Base-by-base conservation (phyloP, 64 coral and sea anemone species). In the Acropora yongei region DNA sequence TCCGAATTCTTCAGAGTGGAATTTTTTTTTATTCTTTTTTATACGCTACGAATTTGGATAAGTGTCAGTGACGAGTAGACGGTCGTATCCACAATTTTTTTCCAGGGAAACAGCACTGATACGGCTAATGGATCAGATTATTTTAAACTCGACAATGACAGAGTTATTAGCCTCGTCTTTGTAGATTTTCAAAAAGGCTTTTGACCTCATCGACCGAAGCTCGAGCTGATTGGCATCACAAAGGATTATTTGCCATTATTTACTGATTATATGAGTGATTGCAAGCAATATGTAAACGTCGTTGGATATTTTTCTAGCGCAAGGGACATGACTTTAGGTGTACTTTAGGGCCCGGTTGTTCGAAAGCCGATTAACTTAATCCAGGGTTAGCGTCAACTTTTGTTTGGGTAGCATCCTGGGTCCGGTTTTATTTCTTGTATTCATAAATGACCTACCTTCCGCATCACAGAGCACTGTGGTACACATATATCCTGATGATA, bases 361-460 rank as follows among this genome's bases (percentile, higher is more conserved):
- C 30, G 30, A 30, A 30, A 30, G 30, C 30, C 30, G 30, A 30
- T 30, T 30, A 30, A 30, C 30, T 30, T 30, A 30, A 30, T 30
- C 30, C 30, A 30, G 30, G 30, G 30, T 0, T 30, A 30, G 30
- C 30, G 30, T 30, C 30, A 30, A 30, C 30, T 30, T 30, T 30
- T 30, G 30, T 30, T 30, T 30, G 87, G 50, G 9, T 9, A 76
- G 47, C 44, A 75, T 89, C 68, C 46, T 76, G 16, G 81, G 39
- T 66, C 81, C 69, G 2, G 51, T 84, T 61, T 66, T 92, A 18
- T 86, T 92, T 41, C 79, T 82, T 2, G 63, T 84, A 47, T 91
- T 91, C 46, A 76, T 77, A 13, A 79, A 84, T 53, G 68, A 83
- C 18, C 83, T 93, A 30, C 91, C 79, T 39, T 17, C 20, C 44